Base-by-base conservation (phyloP, 2,888 invertebrate genomes). In the Volucella bombylans region DNA sequence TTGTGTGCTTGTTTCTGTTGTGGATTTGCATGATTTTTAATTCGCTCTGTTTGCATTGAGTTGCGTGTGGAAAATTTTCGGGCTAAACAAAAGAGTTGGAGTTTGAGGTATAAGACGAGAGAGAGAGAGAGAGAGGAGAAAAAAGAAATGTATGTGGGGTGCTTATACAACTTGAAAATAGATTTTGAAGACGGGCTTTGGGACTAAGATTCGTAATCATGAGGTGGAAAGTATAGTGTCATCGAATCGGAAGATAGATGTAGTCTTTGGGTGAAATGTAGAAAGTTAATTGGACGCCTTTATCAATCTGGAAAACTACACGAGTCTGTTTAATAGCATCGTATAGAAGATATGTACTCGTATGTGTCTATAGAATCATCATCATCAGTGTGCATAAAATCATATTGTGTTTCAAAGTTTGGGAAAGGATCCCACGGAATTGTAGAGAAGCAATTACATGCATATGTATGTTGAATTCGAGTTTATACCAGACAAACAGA, bases 1-100 rank as follows among this genome's bases (percentile, higher is more conserved):
- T 43, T 73, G 45, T 82, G 55, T 73, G 67, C 50, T 47, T 54
- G 31, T 69, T 12, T 18, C 15, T 72, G 18, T 50, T 54, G 39
- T 71, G 67, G 62, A 76, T 85, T 80, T 80, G 80, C 76, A 80
- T 85, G 80, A 72, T 74, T 80, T 79, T 85, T 85, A 80, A 80
- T 80, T 85, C 80, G 83, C 71, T 80, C 76, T 62, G 74, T 85
- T 85, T 80, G 67, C 74, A 80, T 57, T 80, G 76, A 74, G 74
- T 85, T 85, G 71, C 80, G 76, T 76, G 79, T 74, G 82, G 79
- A 83, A 79, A 79, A 64, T 73, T 73, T 72, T 72, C 15, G 72
- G 45, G 9, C 62, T 39, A 49, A 18, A 73, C 73, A 78, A 68
- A 73, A 78, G 67, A 71, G 14, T 52, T 45, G 39, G 15, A 10